Conservation (phyloP, 2,888 invertebrate species). For the Mimumesa dahlbomi region DNA sequence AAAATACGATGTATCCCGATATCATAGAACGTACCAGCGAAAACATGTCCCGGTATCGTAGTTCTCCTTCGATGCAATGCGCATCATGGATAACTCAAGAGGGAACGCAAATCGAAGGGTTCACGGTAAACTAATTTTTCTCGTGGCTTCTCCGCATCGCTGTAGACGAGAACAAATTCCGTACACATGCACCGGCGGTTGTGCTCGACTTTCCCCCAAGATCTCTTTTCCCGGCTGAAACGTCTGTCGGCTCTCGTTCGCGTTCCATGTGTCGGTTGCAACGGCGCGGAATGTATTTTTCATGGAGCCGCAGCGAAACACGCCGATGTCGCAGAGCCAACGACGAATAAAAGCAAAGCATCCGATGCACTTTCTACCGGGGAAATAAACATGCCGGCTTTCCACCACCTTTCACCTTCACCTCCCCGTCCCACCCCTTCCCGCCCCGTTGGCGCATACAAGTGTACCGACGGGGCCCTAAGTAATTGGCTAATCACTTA, state of each 20-base stretch:
- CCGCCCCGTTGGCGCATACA: not conserved
- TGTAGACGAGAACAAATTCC: constrained; percentile 15
- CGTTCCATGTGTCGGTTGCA: constrained; percentile 33
- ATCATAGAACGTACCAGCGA: not conserved
- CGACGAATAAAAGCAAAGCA: constrained; percentile 27
- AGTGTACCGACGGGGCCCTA: not conserved
- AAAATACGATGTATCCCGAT: not conserved
- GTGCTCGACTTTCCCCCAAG: constrained; percentile 5
- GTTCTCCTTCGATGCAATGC: no score
- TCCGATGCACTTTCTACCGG: not conserved
- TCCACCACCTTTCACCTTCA: no score
- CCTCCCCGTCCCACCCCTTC: no score
- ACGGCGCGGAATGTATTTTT: constrained; percentile 44
- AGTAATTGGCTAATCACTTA: constrained; percentile 7
- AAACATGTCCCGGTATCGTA: no score
- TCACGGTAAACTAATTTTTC: constrained; percentile 20
- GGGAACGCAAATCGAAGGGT: not conserved
- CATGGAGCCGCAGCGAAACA: constrained; percentile 36
- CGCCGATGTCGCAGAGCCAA: constrained; percentile 5
- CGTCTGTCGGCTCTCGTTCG: constrained; percentile 18
- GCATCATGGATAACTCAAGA: not conserved
- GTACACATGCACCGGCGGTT: constrained; percentile 4
- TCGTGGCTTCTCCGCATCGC: not conserved
- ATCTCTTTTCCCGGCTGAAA: constrained; percentile 19
- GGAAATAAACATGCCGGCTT: not conserved